Evolutionary conservation across 1,140 invertebrate species (phyloP).

Genomic region (Rhopalosiphum maidis): DNA sequence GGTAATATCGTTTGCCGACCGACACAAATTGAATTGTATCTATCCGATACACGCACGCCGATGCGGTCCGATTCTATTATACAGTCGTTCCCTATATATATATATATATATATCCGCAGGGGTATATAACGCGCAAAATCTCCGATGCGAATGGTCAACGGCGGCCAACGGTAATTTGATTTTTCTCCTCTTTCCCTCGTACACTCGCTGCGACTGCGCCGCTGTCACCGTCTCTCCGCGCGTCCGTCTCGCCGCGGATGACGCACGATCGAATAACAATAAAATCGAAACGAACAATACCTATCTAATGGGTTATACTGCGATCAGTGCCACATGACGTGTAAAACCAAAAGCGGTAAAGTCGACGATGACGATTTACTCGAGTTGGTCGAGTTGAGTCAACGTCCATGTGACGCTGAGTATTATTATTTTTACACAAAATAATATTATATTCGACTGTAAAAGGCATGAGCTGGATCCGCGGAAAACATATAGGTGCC

Average conservation of each 20-base stretch:
- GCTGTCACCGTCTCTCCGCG: background rate
- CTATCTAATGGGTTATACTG: background rate
- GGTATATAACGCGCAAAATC: background rate
- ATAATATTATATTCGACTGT: background rate
- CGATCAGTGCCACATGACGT: too few relatives aligned
- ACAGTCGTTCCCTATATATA: too few relatives aligned
- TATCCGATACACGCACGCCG: background rate
- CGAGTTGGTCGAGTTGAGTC: background rate
- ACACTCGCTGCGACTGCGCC: background rate
- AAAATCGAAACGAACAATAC: background rate
- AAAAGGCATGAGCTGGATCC: too few relatives aligned
- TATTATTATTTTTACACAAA: background rate
- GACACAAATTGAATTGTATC: constrained; percentile 2
- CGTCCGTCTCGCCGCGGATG: background rate
- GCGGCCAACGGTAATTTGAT: background rate
- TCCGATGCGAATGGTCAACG: background rate
- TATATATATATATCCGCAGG: too few relatives aligned
- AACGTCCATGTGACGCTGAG: too few relatives aligned
- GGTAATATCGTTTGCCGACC: constrained; percentile 15
- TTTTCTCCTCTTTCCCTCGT: background rate
- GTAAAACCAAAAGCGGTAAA: background rate
- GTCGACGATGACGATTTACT: background rate
- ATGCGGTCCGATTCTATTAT: constrained; percentile 7
- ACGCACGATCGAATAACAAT: background rate
- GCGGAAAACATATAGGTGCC: background rate